Evolutionary conservation across 2,113 vertebrate species (phyloP).

Genomic region (Zosterops borbonicus): DNA sequence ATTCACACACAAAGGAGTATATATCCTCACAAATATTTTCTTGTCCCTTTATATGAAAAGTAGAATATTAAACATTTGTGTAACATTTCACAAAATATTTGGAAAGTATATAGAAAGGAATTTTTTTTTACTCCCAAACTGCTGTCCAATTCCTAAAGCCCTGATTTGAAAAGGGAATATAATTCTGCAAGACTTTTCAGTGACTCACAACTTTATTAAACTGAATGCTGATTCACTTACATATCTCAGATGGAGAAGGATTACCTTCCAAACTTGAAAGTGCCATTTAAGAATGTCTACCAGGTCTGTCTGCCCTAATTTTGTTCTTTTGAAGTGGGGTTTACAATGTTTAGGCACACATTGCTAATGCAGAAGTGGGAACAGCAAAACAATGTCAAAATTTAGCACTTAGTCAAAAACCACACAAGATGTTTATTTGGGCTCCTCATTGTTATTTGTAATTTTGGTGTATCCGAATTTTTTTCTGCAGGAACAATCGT

Average conservation of each 20-base stretch:
- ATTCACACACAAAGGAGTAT: background rate
- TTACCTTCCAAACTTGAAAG: background rate
- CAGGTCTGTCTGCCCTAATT: background rate
- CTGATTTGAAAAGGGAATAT: background rate
- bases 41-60: background rate
- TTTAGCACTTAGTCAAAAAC: background rate
- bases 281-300: background rate
- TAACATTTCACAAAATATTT: background rate
- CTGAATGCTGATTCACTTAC: background rate
- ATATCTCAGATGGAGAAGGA: background rate
- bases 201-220: background rate
- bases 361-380: background rate
- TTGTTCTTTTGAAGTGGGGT: background rate
- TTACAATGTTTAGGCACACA: background rate
- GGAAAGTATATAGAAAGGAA: background rate
- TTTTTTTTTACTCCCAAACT: accelerated
- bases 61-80: background rate
- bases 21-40: background rate
- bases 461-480: background rate
- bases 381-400: background rate
- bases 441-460: background rate
- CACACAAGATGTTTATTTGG: background rate
- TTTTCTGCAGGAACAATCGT: background rate
- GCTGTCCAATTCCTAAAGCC: background rate
- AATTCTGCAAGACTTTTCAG: background rate